Conservation (phyloP, 2,797 vertebrate genomes). For the Rhodeus uyekii region DNA sequence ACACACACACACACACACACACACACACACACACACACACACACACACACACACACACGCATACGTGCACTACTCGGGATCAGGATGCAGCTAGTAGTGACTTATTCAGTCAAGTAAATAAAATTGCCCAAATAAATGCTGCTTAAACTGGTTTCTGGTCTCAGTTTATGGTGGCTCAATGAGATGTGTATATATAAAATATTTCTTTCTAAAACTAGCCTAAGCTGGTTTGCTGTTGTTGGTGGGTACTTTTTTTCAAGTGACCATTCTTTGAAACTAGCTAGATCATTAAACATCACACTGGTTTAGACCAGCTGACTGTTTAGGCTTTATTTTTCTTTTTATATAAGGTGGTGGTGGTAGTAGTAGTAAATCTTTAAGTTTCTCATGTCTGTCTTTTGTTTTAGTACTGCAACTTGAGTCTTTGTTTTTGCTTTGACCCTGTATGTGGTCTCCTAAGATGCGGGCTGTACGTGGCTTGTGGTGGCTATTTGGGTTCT, state of each 20-base stretch:
- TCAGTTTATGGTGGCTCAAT: too few species aligned
- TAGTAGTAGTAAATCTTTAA: neutral
- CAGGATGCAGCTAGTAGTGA: too few species aligned
- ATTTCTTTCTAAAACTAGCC: neutral
- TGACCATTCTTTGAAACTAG: neutral
- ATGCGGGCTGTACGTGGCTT: slow-evolving; percentile 65
- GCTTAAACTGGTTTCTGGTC: too few species aligned
- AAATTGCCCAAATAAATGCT: too few species aligned
- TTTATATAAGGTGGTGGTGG: too few species aligned
- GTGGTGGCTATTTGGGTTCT: slow-evolving; percentile 70
- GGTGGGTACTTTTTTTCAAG: neutral
- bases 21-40: too few species aligned
- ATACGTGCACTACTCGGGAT: too few species aligned
- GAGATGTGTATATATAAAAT: too few species aligned
- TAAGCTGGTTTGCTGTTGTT: neutral
- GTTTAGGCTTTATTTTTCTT: too few species aligned
- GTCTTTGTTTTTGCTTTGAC: neutral
- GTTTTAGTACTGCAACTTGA: neutral
- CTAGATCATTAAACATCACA: neutral
- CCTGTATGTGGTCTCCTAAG: slow-evolving; percentile 52
- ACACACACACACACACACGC: too few species aligned
- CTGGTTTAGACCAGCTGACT: neutral
- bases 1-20: too few species aligned
- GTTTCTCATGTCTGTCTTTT: neutral
- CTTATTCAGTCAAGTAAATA: too few species aligned